Evolutionary conservation across 2,888 invertebrate species (phyloP), one percentile per base, ranked within the genome.

Genomic region (Chrysotoxum bicinctum): DNA sequence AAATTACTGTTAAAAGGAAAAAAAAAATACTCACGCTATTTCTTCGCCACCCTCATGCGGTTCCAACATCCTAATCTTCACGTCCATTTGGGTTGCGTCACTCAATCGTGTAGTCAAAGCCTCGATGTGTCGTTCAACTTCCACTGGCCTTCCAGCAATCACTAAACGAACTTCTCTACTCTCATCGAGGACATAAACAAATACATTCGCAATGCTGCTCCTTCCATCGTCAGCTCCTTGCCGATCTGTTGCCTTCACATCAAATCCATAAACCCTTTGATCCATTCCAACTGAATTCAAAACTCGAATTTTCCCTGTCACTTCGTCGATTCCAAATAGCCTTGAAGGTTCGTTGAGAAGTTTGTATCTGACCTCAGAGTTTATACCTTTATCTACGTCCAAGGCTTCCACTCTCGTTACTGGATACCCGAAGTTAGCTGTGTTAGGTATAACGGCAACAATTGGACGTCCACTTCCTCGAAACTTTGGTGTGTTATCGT

Each of bases 241-340:
- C 76, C 95, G 94, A 90, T 97, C 97, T 0, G 96, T 97, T 10
- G 97, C 97, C 91, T 97, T 97, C 10, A 97, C 96, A 91, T 97
- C 97, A 89, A 97, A 97, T 0, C 97, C 96, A 89, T 95, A 97
- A 50, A 97, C 95, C 87, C 94, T 93, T 0, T 96, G 96, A 19
- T 95, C 95, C 87, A 95, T 95, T 0, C 94, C 93, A 76, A 97
- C 94, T 48, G 94, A 93, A 1, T 95, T 94, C 16, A 96, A 94
- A 0, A 95, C 94, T 14, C 96, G 93, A 56, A 97, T 95, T 87
- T 95, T 95, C 4, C 97, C 97, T 1, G 95, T 94, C 0, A 94
- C 92, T 0, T 96, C 94, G 91, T 97, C 96, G 87, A 97, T 95
- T 69, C 95, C 94, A 89, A 97, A 97, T 14, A 96, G 93, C 4